Evolutionary conservation across 2,113 vertebrate genomes (phyloP).

Genomic region (Microtus oregoni): DNA sequence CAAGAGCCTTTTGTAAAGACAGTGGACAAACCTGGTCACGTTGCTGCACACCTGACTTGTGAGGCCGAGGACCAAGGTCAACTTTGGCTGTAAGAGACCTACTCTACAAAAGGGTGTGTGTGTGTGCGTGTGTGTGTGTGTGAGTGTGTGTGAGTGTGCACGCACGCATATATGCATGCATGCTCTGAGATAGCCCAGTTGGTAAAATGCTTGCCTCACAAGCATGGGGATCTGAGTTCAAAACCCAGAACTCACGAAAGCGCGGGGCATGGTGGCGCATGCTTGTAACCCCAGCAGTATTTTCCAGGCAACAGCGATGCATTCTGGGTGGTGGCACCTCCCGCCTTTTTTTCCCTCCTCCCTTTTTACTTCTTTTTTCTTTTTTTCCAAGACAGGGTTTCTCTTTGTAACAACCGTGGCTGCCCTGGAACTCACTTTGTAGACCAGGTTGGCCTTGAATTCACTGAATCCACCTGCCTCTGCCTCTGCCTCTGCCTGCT

Average conservation of each 20-base stretch:
- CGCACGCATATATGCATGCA: too few relatives aligned
- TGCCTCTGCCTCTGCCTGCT: background rate
- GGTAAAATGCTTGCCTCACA: background rate
- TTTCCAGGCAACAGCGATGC: background rate
- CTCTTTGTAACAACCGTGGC: background rate
- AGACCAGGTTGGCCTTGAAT: background rate
- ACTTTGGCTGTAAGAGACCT: background rate
- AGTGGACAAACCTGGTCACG: background rate
- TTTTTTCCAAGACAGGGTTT: background rate
- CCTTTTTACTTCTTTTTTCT: background rate
- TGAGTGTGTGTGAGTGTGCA: fast-evolving
- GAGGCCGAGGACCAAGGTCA: background rate
- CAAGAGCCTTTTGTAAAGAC: background rate
- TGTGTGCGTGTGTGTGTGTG: too few relatives aligned
- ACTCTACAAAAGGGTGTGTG: too few relatives aligned
- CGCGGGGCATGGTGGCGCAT: background rate
- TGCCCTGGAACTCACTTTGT: background rate
- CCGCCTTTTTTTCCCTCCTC: too few relatives aligned
- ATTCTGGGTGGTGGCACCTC: background rate
- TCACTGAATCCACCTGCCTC: background rate
- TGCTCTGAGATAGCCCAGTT: background rate
- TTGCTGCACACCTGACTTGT: background rate
- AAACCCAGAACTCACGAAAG: background rate
- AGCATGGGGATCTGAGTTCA: background rate
- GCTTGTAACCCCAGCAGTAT: background rate